phyloP scores from a whole-genome alignment of 2,888 invertebrate species.

The Drosophila mayaguana region DNA sequence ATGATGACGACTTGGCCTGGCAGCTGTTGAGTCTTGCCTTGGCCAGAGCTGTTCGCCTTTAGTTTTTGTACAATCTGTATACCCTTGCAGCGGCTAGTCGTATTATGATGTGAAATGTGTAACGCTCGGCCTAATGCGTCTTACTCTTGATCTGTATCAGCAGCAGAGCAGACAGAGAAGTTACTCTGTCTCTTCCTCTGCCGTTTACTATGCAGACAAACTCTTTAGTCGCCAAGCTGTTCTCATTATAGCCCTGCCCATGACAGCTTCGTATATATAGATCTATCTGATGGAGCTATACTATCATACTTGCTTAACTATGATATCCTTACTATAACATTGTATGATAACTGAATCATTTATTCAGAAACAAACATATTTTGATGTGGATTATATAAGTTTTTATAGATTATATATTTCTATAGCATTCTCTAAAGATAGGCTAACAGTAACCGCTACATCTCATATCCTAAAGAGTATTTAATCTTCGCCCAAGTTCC shows the following conservation, averaged over 20 bases:
- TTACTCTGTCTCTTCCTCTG: too few species aligned
- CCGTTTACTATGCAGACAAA: neutral
- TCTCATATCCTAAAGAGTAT: neutral
- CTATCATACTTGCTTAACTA: neutral
- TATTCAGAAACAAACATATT: neutral
- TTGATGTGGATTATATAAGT: too few species aligned
- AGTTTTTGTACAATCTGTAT: slow-evolving; percentile 8
- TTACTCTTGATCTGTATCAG: neutral
- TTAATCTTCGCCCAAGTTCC: neutral
- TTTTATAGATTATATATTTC: too few species aligned
- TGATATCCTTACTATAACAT: too few species aligned
- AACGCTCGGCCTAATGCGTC: neutral
- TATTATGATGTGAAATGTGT: neutral
- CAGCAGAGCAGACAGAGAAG: neutral
- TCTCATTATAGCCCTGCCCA: neutral
- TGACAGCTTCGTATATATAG: neutral
- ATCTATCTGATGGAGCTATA: neutral
- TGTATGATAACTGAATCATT: too few species aligned
- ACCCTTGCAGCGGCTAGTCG: neutral
- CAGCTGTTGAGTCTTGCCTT: slow-evolving; percentile 63
- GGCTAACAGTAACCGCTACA: too few species aligned
- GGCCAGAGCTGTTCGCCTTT: slow-evolving; percentile 5
- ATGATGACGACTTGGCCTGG: slow-evolving; percentile 59
- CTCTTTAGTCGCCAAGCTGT: neutral
- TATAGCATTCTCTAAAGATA: too few species aligned